These are phyloP conservation scores for Bungarus multicinctus DNA, from an alignment of 2,113 vertebrate species.

Conservation along the genomic window DNA sequence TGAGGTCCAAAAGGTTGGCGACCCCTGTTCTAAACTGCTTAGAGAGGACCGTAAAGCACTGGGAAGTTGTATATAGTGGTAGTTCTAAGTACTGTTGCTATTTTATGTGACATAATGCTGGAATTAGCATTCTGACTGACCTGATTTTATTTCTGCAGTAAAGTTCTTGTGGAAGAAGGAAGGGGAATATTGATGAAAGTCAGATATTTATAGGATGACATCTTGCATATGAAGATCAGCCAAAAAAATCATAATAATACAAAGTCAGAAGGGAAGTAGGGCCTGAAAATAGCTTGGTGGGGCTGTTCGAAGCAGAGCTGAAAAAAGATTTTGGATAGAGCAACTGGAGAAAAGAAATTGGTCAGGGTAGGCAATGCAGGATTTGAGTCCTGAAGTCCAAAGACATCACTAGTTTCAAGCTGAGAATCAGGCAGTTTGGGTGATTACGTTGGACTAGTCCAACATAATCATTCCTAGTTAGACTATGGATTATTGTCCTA, in stretches of 20 bases:
- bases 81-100: too few relatives aligned
- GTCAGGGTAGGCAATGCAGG: background rate
- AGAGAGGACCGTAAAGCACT: too few relatives aligned
- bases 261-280: background rate
- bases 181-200: slow-evolving; percentile 17
- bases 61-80: too few relatives aligned
- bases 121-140: background rate
- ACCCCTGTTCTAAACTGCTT: too few relatives aligned
- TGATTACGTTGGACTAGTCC: background rate
- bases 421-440: background rate
- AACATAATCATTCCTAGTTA: background rate
- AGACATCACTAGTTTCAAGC: background rate
- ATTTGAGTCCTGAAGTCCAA: background rate
- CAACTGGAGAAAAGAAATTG: background rate
- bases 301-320: background rate
- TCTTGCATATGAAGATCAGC: background rate
- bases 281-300: background rate
- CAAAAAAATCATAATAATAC: background rate
- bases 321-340: background rate
- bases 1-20: too few relatives aligned
- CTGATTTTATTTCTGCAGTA: slow-evolving; percentile 17
- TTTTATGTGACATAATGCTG: background rate
- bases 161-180: slow-evolving; percentile 10
- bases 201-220: background rate
- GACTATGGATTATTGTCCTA: background rate